Evolutionary conservation across 2,888 invertebrate species (phyloP), one percentile per base, ranked within the genome.

Genomic region (Atrina japonica): DNA sequence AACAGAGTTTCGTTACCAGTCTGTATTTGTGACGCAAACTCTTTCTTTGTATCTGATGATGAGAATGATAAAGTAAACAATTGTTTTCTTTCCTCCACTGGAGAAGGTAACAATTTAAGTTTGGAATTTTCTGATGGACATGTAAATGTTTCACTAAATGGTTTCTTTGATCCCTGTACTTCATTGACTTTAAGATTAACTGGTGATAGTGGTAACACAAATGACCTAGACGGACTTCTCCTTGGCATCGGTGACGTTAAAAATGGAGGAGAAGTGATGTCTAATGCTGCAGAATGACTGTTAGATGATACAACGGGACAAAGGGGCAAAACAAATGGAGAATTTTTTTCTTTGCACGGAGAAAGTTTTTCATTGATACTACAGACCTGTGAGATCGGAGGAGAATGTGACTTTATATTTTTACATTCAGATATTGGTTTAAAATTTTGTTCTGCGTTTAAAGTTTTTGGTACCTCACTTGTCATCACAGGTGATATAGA

Each of bases 401-500:
- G n/a, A 18, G 27, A 18, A n/a, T 9, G 11, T 14, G 52, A 52
- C 25, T 52, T 52, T 27, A 9, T 52, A 23, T 14, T 52, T n/a
- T n/a, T n/a, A n/a, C n/a, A n/a, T n/a, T 52, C 52, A 23, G 35
- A 35, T 35, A 35, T 7, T 35, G 35, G 35, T 52, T n/a, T n/a
- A 18, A 45, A 45, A 21, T 29, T 45, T 45, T 43, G 43, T 47
- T 61, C 21, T 23, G 29, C 47, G 23, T 47, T 47, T 11, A 61
- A 49, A 18, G 45, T 41, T 49, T 49, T 49, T 35, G 27, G 61
- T 70, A 71, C 70, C 18, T 66, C 56, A 45, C 73, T 52, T 21
- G 72, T 52, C 41, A 70, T 41, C 23, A 74, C 66, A 50, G 70
- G 47, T 23, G 74, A 66, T 9, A 77, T 40, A n/a, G 75, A 66